A percentile compares a stretch with the other conserved stretches of the same genome.
Conservation (phyloP, 2,113 vertebrate genomes). For the Geothlypis trichas region DNA sequence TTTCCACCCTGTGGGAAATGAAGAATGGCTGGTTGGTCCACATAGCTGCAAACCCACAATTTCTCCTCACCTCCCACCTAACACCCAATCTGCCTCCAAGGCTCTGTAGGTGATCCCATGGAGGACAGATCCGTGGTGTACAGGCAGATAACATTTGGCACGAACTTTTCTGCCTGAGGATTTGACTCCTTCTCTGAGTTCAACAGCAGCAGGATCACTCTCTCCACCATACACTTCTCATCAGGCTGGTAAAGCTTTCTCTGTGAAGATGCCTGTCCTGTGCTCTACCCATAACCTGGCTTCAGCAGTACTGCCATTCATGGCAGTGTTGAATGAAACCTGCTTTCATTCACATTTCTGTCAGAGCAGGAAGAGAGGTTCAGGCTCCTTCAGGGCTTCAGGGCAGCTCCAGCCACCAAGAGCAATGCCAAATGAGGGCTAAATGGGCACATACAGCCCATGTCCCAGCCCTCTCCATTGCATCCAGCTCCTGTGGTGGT, state of each 20-base stretch:
- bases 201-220: neutral
- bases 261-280: neutral
- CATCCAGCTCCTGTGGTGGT: neutral
- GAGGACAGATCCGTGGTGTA: neutral
- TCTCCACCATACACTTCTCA: neutral
- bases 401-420: neutral
- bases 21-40: slow-evolving; percentile 12
- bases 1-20: neutral
- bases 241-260: neutral
- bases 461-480: neutral
- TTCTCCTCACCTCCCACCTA: neutral
- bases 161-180: neutral
- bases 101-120: neutral
- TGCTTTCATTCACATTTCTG: neutral
- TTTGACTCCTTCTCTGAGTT: neutral
- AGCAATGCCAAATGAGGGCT: neutral
- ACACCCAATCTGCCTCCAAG: neutral
- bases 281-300: neutral
- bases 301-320: neutral
- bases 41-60: slow-evolving; percentile 12
- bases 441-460: neutral
- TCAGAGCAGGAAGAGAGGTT: neutral
- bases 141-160: neutral
- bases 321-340: neutral
- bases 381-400: neutral